Evolutionary conservation across 1,140 invertebrate species (phyloP), one percentile per base, ranked within the genome.

Genomic region (Panagrolaimus sp.): DNA sequence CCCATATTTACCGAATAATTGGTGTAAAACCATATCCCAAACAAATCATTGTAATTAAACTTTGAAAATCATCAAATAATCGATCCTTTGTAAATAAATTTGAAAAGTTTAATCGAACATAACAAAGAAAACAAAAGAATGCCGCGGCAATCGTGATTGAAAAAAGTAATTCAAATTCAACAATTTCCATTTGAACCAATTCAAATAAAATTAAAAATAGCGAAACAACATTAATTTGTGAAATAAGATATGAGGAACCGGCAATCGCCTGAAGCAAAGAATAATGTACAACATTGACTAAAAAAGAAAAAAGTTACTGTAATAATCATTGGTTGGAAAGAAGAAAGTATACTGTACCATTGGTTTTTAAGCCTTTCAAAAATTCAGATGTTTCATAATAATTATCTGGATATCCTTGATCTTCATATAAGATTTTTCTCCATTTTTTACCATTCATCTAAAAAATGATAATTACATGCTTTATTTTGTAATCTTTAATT

Each of bases 391-490:
- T 90, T 0, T 92, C 94, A 80, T 63, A 73, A 63, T 95, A 94
- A 85, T 96, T 94, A 82, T 96, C 93, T 0, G 91, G 90, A 76
- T 90, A 90, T 46, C 88, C 89, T 71, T 90, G 88, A 81, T 93
- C 90, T 82, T 91, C 89, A 77, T 94, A 96, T 17, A 96, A 85
- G 79, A 92, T 91, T 85, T 94, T 94, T 70, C 88, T 87, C 92
- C 92, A 95, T 21, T 43, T 80, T 63, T 73, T 75, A 47, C 26
- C 48, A 3, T 21, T 21, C 24, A 52, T 52, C 48, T 21, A 52
- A 8, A 21, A 14, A 47, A 14, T 15, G 44, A 45, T 9, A 45
- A 15, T 45, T 15, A 45, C 8, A 45, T n/a, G n/a, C n/a, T n/a
- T n/a, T n/a, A n/a, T n/a, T n/a, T n/a, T n/a, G n/a, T n/a, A n/a